phyloP scores from a whole-genome alignment of 2,888 invertebrate species.

The Coleophora flavipennella region DNA sequence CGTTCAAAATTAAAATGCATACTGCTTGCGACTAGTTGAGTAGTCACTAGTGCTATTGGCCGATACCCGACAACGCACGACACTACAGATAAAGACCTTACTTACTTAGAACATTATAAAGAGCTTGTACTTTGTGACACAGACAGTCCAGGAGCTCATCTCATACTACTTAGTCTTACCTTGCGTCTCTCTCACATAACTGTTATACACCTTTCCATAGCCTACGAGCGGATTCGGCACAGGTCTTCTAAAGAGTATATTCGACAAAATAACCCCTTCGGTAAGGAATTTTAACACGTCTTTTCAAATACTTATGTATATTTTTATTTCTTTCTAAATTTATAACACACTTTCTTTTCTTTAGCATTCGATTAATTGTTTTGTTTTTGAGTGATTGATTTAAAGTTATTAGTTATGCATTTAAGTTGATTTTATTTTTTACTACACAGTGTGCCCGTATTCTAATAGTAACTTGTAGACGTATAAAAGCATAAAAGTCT shows the following conservation, averaged over 20 bases:
- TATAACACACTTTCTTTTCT: slow-evolving; percentile 44
- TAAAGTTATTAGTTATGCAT: slow-evolving; percentile 51
- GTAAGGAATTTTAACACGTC: slow-evolving; percentile 73
- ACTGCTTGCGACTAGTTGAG: slow-evolving; percentile 69
- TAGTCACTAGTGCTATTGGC: slow-evolving; percentile 72
- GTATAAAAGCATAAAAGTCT: slow-evolving; percentile 44
- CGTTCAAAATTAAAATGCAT: slow-evolving; percentile 67
- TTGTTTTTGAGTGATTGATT: slow-evolving; percentile 49
- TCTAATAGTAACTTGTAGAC: slow-evolving; percentile 59
- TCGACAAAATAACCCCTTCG: slow-evolving; percentile 75
- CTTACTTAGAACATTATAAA: slow-evolving; percentile 64
- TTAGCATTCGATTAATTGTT: slow-evolving; percentile 47
- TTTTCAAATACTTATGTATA: slow-evolving; percentile 48
- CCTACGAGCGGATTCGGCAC: slow-evolving; percentile 73
- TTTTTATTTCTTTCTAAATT: slow-evolving; percentile 47
- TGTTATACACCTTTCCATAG: slow-evolving; percentile 72
- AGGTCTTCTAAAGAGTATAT: slow-evolving; percentile 74
- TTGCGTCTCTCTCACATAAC: slow-evolving; percentile 69
- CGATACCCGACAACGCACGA: slow-evolving; percentile 67
- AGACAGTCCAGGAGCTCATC: slow-evolving; percentile 59
- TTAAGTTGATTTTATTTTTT: slow-evolving; percentile 31
- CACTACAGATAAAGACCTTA: slow-evolving; percentile 55
- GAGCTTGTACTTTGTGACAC: slow-evolving; percentile 73
- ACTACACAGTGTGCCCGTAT: slow-evolving; percentile 66
- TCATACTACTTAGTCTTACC: slow-evolving; percentile 61